Percentiles rank a stretch among this genome's conserved stretches.
phyloP scores from a whole-genome alignment of 2,113 vertebrate genomes.

The Entosphenus tridentatus region DNA sequence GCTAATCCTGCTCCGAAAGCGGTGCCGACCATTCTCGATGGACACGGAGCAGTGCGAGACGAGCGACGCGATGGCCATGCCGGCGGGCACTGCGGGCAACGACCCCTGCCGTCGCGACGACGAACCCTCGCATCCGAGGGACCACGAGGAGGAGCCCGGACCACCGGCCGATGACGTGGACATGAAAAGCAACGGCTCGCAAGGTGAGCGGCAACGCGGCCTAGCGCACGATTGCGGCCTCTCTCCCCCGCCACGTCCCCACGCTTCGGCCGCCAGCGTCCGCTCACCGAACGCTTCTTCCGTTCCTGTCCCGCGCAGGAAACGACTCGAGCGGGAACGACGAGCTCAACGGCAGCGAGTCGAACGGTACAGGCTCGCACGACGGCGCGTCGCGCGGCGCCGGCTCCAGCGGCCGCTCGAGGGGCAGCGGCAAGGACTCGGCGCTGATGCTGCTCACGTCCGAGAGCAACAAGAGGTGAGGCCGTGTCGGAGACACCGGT shows the following conservation, averaged over 20 bases:
- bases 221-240: no score
- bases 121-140: no score
- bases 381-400: conserved; percentile 38
- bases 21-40: no score
- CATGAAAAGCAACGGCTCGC: conserved; percentile 42
- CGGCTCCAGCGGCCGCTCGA: conserved; percentile 30
- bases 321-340: conserved; percentile 9
- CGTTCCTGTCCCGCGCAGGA: no score
- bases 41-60: no score
- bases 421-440: conserved; percentile 35
- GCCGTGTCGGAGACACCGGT: not conserved
- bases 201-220: conserved; percentile 17
- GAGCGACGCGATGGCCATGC: no score
- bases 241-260: no score
- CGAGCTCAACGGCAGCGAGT: conserved; percentile 43
- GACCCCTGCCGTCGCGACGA: no score
- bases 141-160: conserved; percentile 14
- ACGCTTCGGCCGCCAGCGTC: no score
- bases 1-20: no score
- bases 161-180: conserved; percentile 47
- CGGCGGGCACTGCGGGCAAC: no score
- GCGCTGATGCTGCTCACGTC: conserved; percentile 32
- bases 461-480: conserved; percentile 37
- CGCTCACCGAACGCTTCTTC: no score
- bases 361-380: conserved; percentile 31